Conservation (phyloP, 1,140 invertebrate species). For the Acromyrmex charruanus region DNA sequence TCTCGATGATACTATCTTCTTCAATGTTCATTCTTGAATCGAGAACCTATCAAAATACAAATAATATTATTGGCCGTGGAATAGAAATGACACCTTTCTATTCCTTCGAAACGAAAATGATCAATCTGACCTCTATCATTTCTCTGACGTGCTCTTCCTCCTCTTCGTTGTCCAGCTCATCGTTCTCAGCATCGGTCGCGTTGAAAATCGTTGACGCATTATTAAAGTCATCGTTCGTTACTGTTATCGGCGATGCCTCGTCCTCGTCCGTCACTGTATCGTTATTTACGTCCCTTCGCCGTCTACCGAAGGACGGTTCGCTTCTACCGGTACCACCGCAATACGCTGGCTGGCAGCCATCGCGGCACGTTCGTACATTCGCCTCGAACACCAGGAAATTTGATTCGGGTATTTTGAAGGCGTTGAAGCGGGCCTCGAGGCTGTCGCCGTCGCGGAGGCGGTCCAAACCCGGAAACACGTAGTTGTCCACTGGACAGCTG, state of each 20-base stretch:
- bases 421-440: slow-evolving; percentile 96
- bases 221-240: slow-evolving; percentile 59
- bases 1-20: slow-evolving; percentile 88
- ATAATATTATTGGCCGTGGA: background rate
- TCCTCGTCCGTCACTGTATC: slow-evolving; percentile 72
- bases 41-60: slow-evolving; percentile 85
- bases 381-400: slow-evolving; percentile 98
- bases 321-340: slow-evolving; percentile 92
- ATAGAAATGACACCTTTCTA: background rate
- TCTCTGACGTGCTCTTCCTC: slow-evolving; percentile 92
- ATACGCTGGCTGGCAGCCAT: slow-evolving; percentile 95
- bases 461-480: slow-evolving; percentile 96
- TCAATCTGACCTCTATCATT: slow-evolving; percentile 91
- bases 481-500: slow-evolving; percentile 96
- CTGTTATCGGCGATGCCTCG: slow-evolving; percentile 62
- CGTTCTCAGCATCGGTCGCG: slow-evolving; percentile 36
- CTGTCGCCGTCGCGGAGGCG: slow-evolving; percentile 94
- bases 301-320: slow-evolving; percentile 93
- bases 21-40: slow-evolving; percentile 91
- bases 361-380: slow-evolving; percentile 94
- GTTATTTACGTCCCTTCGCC: slow-evolving; percentile 87
- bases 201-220: slow-evolving; percentile 55
- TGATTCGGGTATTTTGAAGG: slow-evolving; percentile 97
- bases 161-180: slow-evolving; percentile 55
- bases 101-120: background rate